Evolutionary conservation across 2,888 invertebrate species (phyloP).

Genomic region (Hyppa rectilinea): DNA sequence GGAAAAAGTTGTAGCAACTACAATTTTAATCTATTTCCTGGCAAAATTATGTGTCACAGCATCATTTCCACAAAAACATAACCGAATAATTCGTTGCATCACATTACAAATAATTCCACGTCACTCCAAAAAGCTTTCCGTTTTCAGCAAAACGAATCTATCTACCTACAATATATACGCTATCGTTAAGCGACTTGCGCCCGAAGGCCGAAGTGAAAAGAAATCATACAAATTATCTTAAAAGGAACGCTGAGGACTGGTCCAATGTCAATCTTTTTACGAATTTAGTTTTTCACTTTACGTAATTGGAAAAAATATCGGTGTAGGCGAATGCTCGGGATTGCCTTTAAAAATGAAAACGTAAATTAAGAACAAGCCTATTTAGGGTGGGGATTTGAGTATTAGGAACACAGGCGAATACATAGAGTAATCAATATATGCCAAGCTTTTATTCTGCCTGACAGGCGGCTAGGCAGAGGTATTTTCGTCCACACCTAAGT

Average conservation of each 20-base stretch:
- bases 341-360: constrained; percentile 52
- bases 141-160: constrained; percentile 65
- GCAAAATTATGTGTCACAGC: not conserved
- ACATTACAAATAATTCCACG: constrained; percentile 69
- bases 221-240: constrained; percentile 79
- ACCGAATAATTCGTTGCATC: constrained; percentile 26
- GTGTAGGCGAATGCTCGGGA: constrained; percentile 45
- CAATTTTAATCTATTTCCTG: not conserved
- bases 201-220: constrained; percentile 66
- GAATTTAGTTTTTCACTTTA: constrained; percentile 68
- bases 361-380: constrained; percentile 42
- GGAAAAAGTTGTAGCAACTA: not conserved
- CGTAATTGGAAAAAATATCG: constrained; percentile 60
- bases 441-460: constrained; percentile 16
- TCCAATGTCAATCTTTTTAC: constrained; percentile 70
- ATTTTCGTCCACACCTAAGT: constrained; percentile 8
- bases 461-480: constrained; percentile 8
- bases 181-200: constrained; percentile 57
- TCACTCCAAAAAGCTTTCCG: constrained; percentile 71
- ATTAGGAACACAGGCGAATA: constrained; percentile 20
- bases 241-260: constrained; percentile 70
- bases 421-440: constrained; percentile 30
- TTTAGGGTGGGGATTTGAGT: constrained; percentile 7
- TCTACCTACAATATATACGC: constrained; percentile 58
- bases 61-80: constrained; percentile 2